Conservation (phyloP, 2,113 vertebrate genomes). For the Hypocryptadius cinnamomeus region DNA sequence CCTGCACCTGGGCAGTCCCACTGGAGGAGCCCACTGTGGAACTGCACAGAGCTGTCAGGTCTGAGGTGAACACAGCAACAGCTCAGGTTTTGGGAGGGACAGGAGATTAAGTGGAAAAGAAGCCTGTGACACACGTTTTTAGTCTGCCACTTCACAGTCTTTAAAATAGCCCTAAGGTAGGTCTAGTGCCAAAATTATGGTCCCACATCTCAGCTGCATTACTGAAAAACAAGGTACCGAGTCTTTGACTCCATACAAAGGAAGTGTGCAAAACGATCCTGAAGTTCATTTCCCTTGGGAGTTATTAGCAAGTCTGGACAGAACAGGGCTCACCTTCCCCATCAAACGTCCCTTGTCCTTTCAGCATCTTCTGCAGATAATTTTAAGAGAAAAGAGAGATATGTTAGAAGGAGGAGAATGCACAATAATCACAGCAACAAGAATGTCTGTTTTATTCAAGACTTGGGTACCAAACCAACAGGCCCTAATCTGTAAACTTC, state of each 20-base stretch:
- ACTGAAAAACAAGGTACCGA: background rate
- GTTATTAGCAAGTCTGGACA: background rate
- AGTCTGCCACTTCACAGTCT: background rate
- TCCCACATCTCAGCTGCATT: background rate
- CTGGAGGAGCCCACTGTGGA: accelerated
- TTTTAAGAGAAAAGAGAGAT: background rate
- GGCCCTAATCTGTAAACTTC: background rate
- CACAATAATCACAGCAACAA: background rate
- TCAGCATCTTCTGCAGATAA: conserved; percentile 77
- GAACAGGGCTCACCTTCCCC: conserved; percentile 84
- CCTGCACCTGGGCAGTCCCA: background rate
- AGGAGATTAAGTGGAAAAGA: background rate
- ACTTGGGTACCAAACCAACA: background rate
- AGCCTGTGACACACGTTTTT: background rate
- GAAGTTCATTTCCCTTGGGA: background rate
- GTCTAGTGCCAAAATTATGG: background rate
- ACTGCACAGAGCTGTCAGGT: background rate
- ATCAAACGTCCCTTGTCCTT: conserved; percentile 85
- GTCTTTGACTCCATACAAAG: accelerated
- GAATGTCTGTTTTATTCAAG: background rate
- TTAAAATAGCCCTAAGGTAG: background rate
- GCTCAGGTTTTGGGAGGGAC: background rate
- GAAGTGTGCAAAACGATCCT: accelerated
- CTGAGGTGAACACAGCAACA: background rate
- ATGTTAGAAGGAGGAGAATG: conserved; percentile 8